Evolutionary conservation across 2,113 vertebrate genomes (phyloP).

Genomic region (Noturus placidus): DNA sequence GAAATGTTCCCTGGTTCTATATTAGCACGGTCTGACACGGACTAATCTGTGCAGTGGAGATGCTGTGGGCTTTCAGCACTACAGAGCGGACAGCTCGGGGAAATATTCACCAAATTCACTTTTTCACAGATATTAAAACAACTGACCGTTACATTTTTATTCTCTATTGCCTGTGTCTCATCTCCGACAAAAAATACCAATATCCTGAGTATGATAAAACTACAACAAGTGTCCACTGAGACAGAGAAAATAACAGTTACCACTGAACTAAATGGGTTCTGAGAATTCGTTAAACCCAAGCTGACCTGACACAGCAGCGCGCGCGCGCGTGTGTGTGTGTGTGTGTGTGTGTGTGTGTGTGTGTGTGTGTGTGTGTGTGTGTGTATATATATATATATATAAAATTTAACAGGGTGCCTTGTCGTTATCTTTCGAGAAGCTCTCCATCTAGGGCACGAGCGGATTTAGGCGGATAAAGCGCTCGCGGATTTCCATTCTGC

Average conservation of each 20-base stretch:
- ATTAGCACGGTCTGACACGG: background rate
- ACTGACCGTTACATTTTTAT: background rate
- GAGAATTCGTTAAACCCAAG: slow-evolving; percentile 25
- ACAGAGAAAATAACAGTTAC: background rate
- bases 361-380: no score
- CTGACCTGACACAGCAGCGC: background rate
- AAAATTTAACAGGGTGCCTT: slow-evolving; percentile 52
- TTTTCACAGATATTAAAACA: background rate
- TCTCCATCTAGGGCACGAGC: slow-evolving; percentile 72
- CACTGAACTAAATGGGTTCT: background rate
- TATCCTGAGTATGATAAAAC: background rate
- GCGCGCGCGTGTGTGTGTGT: no score
- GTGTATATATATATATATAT: background rate
- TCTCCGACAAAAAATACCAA: background rate
- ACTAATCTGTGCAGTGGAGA: background rate
- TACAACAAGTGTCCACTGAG: background rate
- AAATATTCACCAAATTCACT: background rate
- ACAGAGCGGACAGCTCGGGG: slow-evolving; percentile 56
- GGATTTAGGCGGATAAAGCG: slow-evolving; percentile 72
- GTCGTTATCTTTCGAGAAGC: slow-evolving; percentile 60
- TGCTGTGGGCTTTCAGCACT: slow-evolving; percentile 55
- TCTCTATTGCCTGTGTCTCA: background rate
- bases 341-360: no score
- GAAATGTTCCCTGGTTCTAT: background rate
- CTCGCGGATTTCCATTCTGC: slow-evolving; percentile 69